Evolutionary conservation across 37 sponge, comb jelly and placozoan species (phyloP), one percentile per base, ranked within the genome.

Genomic region (Bolinopsis microptera): DNA sequence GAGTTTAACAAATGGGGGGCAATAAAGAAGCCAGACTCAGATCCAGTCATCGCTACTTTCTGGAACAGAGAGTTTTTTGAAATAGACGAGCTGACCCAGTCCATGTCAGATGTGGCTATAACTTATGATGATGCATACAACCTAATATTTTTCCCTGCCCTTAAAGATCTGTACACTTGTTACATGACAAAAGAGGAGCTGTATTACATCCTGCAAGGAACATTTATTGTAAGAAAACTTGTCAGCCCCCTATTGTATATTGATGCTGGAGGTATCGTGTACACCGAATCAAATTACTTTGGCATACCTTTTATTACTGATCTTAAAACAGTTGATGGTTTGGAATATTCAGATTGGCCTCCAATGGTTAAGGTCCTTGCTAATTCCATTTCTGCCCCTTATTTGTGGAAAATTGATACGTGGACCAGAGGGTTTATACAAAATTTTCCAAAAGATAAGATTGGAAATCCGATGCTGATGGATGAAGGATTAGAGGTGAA

Each of bases 371-470:
- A 40, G 39, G 61, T 86, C 1, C 28, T 86, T 1, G 35, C 90
- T 3, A 86, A 86, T 27, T 86, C 90, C 16, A 86, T 86, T 40
- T 9, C 24, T 33, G 90, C 90, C 16, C 90, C 90, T 30, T 86
- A 33, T 27, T 40, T 86, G 21, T 86, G 90, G 90, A 86, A 86
- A 34, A 39, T 86, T 24, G 48, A 86, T 9, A 23, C 0, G n/a
- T 26, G 37, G 1, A 40, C 90, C 0, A 13, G 26, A 5, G 90
- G 90, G 3, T 24, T 86, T 0, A 3, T 86, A 24, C 1, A n/a
- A 36, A 86, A 40, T 27, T 86, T 86, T 86, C 61, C 90, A 8
- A 86, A 39, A 26, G 90, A 86, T 34, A 39, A 41, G 25, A 0
- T n/a, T 86, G 90, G 90, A 21, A 86, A 25, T 0, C 21, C 41